phyloP scores from a whole-genome alignment of 2,113 vertebrate species.

The Tragelaphus strepsiceros region DNA sequence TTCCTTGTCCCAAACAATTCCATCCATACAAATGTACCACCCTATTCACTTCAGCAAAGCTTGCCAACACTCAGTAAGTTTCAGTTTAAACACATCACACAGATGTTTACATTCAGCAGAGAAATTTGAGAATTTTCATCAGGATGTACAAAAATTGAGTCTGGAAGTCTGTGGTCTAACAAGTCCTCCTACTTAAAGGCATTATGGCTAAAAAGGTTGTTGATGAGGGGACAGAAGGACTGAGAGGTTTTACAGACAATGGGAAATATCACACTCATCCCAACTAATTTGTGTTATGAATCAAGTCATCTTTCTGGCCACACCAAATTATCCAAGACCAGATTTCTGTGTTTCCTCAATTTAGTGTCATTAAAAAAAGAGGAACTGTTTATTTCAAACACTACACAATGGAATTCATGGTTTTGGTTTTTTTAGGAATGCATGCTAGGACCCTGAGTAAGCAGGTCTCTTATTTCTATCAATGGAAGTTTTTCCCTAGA shows the following conservation, averaged over 20 bases:
- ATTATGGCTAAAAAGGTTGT: not conserved
- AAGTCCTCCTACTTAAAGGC: constrained; percentile 44
- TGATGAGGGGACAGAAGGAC: not conserved
- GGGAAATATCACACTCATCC: not conserved
- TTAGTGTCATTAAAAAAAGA: not conserved
- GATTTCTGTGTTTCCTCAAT: not conserved
- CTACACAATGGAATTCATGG: not conserved
- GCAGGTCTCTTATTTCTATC: not conserved
- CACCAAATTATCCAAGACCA: constrained; percentile 6
- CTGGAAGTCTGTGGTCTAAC: constrained; percentile 57
- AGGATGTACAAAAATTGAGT: constrained; percentile 68
- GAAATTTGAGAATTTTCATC: constrained; percentile 72
- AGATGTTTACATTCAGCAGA: constrained; percentile 64
- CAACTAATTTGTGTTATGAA: not conserved
- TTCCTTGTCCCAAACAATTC: not conserved
- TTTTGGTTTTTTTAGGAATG: constrained; percentile 16
- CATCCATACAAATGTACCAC: not conserved
- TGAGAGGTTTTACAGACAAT: not conserved
- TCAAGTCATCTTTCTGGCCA: not conserved
- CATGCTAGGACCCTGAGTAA: not conserved
- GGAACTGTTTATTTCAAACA: constrained; percentile 51
- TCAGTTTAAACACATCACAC: constrained; percentile 49
- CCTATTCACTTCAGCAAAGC: constrained; percentile 35
- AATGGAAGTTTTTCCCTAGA: not conserved
- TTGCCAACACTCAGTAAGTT: constrained; percentile 54